These are phyloP conservation scores for Empidonax alnorum DNA, from an alignment of 2,113 vertebrate species.

Conservation along the genomic window DNA sequence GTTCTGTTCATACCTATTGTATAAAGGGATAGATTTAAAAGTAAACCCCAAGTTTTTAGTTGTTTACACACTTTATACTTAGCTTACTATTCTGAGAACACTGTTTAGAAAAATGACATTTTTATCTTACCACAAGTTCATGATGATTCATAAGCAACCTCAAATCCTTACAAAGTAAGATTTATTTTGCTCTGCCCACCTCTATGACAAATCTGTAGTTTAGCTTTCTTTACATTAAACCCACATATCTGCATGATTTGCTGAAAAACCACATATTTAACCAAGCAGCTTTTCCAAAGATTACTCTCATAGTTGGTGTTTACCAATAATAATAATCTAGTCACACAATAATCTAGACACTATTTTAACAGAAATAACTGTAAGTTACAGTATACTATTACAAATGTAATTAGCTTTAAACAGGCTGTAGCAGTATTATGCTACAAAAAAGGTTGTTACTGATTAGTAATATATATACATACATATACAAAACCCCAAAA, in stretches of 20 bases:
- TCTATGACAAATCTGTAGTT: conserved; percentile 41
- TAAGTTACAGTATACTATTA: background rate
- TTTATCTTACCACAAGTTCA: conserved; percentile 30
- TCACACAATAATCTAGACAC: background rate
- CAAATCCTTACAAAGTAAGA: conserved; percentile 41
- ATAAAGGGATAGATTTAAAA: background rate
- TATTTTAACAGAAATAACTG: background rate
- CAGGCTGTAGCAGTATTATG: background rate
- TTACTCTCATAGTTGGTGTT: background rate
- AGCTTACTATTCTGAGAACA: background rate
- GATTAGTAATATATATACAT: background rate
- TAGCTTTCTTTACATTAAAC: conserved; percentile 28
- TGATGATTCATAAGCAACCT: conserved; percentile 41
- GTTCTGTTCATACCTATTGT: background rate
- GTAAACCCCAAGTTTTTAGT: background rate
- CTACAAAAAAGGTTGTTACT: background rate
- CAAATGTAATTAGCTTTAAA: background rate
- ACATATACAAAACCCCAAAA: background rate
- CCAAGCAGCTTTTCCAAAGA: background rate
- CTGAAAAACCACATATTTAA: background rate
- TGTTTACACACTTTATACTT: background rate
- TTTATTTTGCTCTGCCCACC: conserved; percentile 45
- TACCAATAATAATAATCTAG: background rate
- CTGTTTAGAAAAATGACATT: conserved; percentile 2
- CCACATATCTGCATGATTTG: conserved; percentile 5